phyloP scores from a whole-genome alignment of 1,140 invertebrate genomes.

The Eupristina koningsbergeri region DNA sequence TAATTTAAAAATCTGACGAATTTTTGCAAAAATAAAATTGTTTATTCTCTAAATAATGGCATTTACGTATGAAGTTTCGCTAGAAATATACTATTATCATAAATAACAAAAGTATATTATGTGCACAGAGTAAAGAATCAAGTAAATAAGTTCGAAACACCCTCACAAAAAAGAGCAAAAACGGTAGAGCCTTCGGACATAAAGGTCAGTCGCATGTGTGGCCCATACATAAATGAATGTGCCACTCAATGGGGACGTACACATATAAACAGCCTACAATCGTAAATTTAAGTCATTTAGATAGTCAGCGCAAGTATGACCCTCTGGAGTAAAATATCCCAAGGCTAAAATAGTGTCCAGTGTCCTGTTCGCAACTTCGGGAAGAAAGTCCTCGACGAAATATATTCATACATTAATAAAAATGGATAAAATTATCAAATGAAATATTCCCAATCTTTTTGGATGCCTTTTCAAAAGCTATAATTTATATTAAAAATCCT shows the following conservation, averaged over 20 bases:
- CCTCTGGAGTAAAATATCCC: neutral
- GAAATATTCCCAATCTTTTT: neutral
- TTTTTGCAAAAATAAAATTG: too few relatives aligned
- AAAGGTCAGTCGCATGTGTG: neutral
- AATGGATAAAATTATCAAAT: neutral
- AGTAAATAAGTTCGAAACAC: neutral
- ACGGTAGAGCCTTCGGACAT: neutral
- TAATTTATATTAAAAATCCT: neutral
- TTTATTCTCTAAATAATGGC: too few relatives aligned
- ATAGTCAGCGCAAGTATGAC: neutral
- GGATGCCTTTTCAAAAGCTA: neutral
- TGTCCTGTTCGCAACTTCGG: neutral
- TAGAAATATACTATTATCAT: too few relatives aligned
- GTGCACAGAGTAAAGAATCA: too few relatives aligned
- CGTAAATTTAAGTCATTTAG: neutral
- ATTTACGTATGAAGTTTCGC: too few relatives aligned
- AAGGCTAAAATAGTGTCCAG: neutral
- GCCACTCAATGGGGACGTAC: neutral
- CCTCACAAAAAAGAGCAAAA: neutral
- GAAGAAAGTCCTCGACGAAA: neutral
- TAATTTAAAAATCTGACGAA: too few relatives aligned
- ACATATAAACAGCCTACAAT: neutral
- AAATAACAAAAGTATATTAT: too few relatives aligned
- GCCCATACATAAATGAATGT: too few relatives aligned
- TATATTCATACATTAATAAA: neutral